phyloP scores from a whole-genome alignment of 2,888 invertebrate genomes.

The Aspidiotus destructor region DNA sequence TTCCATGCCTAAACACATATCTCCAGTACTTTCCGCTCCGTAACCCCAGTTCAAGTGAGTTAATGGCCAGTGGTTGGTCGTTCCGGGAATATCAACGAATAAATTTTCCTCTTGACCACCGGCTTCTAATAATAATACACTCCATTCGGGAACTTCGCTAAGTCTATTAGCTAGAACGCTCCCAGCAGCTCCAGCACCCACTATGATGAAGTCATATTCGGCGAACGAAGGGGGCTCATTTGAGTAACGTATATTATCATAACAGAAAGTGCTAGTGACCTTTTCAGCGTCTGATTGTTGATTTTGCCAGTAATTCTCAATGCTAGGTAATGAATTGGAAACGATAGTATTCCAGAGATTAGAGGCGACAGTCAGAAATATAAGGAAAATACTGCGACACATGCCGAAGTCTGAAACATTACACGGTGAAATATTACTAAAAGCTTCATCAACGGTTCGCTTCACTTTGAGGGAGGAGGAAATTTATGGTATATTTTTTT shows the following conservation, averaged over 20 bases:
- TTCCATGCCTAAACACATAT: slow-evolving; percentile 47
- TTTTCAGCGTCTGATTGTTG: no score
- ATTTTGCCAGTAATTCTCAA: background rate
- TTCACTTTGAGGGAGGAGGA: no score
- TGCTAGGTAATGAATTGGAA: no score
- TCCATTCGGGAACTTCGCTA: slow-evolving; percentile 52
- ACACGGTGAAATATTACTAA: no score
- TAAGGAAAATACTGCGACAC: no score
- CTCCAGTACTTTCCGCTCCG: slow-evolving; percentile 52
- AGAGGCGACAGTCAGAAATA: no score
- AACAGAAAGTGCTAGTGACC: slow-evolving; percentile 34
- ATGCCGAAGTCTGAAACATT: no score
- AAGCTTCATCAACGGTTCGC: no score
- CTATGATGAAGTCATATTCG: slow-evolving; percentile 39
- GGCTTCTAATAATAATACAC: slow-evolving; percentile 57
- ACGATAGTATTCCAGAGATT: no score
- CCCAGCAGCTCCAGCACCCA: slow-evolving; percentile 63
- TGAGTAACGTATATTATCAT: slow-evolving; percentile 36
- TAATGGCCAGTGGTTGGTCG: slow-evolving; percentile 49
- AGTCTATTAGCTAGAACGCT: slow-evolving; percentile 60
- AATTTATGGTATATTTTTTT: no score
- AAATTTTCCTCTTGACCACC: slow-evolving; percentile 47
- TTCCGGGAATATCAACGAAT: slow-evolving; percentile 50
- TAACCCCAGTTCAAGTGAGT: slow-evolving; percentile 63
- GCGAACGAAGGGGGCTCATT: slow-evolving; percentile 35